Conservation (phyloP, 2,888 invertebrate genomes). For the Spodoptera exigua region DNA sequence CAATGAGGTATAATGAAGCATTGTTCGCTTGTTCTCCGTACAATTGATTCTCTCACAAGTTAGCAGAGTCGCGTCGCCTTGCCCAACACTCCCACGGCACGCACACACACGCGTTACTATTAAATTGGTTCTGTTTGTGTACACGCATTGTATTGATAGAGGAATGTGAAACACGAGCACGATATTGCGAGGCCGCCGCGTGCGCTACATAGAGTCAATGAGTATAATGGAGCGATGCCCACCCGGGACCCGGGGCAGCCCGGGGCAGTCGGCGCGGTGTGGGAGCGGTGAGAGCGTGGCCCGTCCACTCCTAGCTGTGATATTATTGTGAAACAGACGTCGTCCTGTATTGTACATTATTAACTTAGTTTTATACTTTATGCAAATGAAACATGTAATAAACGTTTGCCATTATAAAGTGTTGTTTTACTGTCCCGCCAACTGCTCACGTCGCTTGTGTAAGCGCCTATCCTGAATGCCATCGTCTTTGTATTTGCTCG, state of each 20-base stretch:
- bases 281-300: conserved; percentile 65
- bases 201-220: too few relatives aligned
- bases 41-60: conserved; percentile 41
- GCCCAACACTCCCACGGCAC: conserved; percentile 45
- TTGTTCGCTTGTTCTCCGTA: conserved; percentile 49
- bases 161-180: conserved; percentile 6
- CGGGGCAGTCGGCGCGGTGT: conserved; percentile 8
- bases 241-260: too few relatives aligned
- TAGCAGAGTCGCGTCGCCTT: conserved; percentile 9
- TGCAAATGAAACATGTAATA: conserved; percentile 59
- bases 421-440: conserved; percentile 9
- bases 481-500: too few relatives aligned
- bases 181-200: conserved; percentile 5
- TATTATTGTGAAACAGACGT: conserved; percentile 41
- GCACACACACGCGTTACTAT: conserved; percentile 7
- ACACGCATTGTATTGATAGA: conserved; percentile 18
- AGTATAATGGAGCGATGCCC: too few relatives aligned
- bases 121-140: conserved; percentile 26
- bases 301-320: conserved; percentile 68
- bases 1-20: conserved; percentile 30
- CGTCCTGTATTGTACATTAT: conserved; percentile 34
- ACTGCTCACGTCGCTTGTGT: too few relatives aligned
- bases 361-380: conserved; percentile 24
- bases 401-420: conserved; percentile 55
- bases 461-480: too few relatives aligned